Evolutionary conservation across 1,140 invertebrate genomes (phyloP).

Genomic region (Trichogramma pretiosum): DNA sequence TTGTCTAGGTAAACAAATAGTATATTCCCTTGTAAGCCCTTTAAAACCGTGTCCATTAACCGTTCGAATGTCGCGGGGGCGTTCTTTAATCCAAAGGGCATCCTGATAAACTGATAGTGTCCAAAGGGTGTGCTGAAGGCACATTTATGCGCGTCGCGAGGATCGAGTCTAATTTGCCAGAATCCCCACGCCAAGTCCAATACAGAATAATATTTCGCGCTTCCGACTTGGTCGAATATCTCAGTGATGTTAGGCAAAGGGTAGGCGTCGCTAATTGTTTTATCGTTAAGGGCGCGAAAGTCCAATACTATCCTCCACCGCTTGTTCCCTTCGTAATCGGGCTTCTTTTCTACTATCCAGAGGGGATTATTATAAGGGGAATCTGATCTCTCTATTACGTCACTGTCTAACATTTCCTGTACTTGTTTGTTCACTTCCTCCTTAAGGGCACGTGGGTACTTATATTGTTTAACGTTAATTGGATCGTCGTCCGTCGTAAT

Average conservation of each 20-base stretch:
- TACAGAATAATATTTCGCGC: slow-evolving; percentile 1
- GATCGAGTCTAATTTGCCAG: slow-evolving; percentile 41
- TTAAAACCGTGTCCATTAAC: slow-evolving; percentile 34
- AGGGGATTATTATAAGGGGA: slow-evolving; percentile 30
- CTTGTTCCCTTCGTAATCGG: slow-evolving; percentile 25
- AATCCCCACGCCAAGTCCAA: slow-evolving; percentile 45
- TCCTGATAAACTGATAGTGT: slow-evolving; percentile 2
- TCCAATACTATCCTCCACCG: slow-evolving; percentile 24
- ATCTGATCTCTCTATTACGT: slow-evolving; percentile 28
- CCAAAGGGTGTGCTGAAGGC: slow-evolving; percentile 30
- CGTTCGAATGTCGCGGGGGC: slow-evolving; percentile 33
- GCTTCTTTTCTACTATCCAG: slow-evolving; percentile 34
- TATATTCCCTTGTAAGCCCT: slow-evolving; percentile 12
- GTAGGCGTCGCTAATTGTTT: slow-evolving; percentile 17
- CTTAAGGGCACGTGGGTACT: not conserved
- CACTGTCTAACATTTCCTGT: slow-evolving; percentile 18
- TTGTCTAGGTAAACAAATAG: slow-evolving; percentile 31
- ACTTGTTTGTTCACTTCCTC: slow-evolving; percentile 6
- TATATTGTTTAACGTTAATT: not conserved
- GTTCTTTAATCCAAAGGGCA: slow-evolving; percentile 25
- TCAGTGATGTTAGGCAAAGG: too few relatives aligned
- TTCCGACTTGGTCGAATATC: slow-evolving; percentile 2
- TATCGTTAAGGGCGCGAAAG: slow-evolving; percentile 20
- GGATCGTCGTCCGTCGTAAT: not conserved
- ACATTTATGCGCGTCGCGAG: slow-evolving; percentile 36